These are phyloP conservation scores for Esperia sulphurella DNA, from an alignment of 2,888 invertebrate genomes.

Conservation along the genomic window DNA sequence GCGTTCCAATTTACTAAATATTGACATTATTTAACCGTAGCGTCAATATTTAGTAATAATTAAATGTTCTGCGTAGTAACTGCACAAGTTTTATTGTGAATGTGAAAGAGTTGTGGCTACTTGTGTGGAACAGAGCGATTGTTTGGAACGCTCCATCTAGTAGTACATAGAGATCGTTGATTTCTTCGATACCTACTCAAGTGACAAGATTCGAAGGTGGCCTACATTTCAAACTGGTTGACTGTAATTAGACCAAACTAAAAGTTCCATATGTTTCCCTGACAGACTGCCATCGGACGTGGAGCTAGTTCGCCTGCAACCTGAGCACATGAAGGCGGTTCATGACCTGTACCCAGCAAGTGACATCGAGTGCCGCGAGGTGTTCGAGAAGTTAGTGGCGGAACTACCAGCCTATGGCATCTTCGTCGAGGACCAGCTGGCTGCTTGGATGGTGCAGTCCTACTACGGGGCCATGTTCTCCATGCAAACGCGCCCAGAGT, in stretches of 20 bases:
- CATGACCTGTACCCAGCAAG: slow-evolving; percentile 93
- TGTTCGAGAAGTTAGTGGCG: slow-evolving; percentile 88
- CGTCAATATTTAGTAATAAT: too few relatives aligned
- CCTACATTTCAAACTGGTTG: too few relatives aligned
- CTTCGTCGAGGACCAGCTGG: slow-evolving; percentile 86
- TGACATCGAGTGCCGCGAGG: slow-evolving; percentile 91
- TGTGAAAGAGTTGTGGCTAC: too few relatives aligned
- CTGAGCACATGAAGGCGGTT: slow-evolving; percentile 89
- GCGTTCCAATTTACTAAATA: too few relatives aligned
- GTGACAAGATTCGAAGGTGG: too few relatives aligned
- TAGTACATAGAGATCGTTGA: too few relatives aligned
- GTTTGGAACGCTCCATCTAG: too few relatives aligned
- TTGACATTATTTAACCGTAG: too few relatives aligned
- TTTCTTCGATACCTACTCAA: too few relatives aligned
- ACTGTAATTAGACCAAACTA: neutral
- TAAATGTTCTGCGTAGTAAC: too few relatives aligned
- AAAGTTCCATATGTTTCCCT: neutral
- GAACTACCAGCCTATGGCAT: slow-evolving; percentile 90
- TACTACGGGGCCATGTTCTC: slow-evolving; percentile 96
- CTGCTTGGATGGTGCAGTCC: slow-evolving; percentile 95
- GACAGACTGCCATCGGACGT: slow-evolving; percentile 82
- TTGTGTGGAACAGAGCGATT: too few relatives aligned
- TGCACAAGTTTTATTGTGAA: too few relatives aligned
- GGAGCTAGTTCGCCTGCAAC: slow-evolving; percentile 86
- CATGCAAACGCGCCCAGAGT: slow-evolving; percentile 91